These are phyloP conservation scores for Phrynocephalus versicolor DNA, from an alignment of 2,113 vertebrate genomes.

Conservation along the genomic window DNA sequence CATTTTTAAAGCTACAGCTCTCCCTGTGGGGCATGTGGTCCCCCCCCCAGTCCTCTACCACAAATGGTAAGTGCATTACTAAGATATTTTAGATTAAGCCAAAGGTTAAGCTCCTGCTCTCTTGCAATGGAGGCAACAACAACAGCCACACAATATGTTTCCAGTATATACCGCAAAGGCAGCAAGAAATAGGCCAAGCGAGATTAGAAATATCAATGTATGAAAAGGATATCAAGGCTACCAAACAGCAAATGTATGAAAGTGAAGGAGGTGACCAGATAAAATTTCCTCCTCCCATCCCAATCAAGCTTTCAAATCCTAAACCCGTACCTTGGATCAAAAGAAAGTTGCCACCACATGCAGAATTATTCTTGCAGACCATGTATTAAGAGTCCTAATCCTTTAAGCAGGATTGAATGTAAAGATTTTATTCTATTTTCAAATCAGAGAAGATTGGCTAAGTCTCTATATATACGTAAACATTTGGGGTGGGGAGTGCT, in stretches of 20 bases:
- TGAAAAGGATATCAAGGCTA: not conserved
- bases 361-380: constrained; percentile 28
- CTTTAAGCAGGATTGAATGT: constrained; percentile 21
- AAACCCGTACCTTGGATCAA: constrained; percentile 2
- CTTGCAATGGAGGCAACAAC: not conserved
- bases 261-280: constrained; percentile 7
- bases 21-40: not conserved
- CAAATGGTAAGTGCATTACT: not conserved
- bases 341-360: not conserved
- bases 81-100: constrained; percentile 11
- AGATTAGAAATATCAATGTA: constrained; percentile 18
- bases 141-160: not conserved
- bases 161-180: not conserved
- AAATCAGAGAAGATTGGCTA: constrained; percentile 52
- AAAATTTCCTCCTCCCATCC: not conserved
- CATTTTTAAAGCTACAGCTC: constrained; percentile 5
- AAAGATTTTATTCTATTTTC: constrained; percentile 29
- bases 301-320: constrained; percentile 40
- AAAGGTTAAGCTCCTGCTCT: not conserved
- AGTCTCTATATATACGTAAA: constrained; percentile 52
- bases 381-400: not conserved
- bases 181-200: not conserved
- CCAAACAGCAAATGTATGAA: not conserved
- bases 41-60: not conserved
- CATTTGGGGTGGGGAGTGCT: not conserved